These are phyloP conservation scores for Eulithis testata DNA, from an alignment of 2,888 invertebrate genomes.

Conservation along the genomic window DNA sequence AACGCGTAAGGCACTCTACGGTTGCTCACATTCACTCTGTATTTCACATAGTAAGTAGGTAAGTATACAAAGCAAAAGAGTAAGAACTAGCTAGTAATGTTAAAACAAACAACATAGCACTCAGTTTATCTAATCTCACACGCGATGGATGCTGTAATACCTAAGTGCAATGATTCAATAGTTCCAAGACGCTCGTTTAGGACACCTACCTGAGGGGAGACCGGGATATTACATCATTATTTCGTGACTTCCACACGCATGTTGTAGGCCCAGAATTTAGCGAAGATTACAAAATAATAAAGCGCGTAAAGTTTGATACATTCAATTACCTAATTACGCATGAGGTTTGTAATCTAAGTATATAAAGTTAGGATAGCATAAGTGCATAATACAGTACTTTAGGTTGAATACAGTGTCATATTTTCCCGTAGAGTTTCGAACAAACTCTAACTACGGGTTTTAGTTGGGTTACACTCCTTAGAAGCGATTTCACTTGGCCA, in stretches of 20 bases:
- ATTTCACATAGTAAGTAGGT: not conserved
- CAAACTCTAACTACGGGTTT: too few relatives aligned
- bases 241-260: conserved; percentile 24
- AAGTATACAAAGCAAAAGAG: not conserved
- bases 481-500: too few relatives aligned
- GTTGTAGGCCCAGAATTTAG: conserved; percentile 10
- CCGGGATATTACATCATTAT: conserved; percentile 29
- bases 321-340: too few relatives aligned
- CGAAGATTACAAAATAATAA: not conserved
- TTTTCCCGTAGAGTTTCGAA: too few relatives aligned
- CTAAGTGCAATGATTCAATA: conserved; percentile 37
- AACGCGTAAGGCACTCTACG: conserved; percentile 4
- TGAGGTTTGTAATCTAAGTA: too few relatives aligned
- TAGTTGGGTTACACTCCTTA: too few relatives aligned
- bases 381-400: too few relatives aligned
- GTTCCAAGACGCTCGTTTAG: conserved; percentile 18
- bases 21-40: not conserved
- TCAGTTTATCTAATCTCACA: not conserved
- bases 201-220: conserved; percentile 28
- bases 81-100: too few relatives aligned
- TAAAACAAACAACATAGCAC: not conserved
- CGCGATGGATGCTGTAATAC: conserved; percentile 27
- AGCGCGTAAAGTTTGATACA: too few relatives aligned
- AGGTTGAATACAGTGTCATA: too few relatives aligned
- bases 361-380: too few relatives aligned